Evolutionary conservation across 2,113 vertebrate species (phyloP).

Genomic region (Sminthopsis crassicaudata): DNA sequence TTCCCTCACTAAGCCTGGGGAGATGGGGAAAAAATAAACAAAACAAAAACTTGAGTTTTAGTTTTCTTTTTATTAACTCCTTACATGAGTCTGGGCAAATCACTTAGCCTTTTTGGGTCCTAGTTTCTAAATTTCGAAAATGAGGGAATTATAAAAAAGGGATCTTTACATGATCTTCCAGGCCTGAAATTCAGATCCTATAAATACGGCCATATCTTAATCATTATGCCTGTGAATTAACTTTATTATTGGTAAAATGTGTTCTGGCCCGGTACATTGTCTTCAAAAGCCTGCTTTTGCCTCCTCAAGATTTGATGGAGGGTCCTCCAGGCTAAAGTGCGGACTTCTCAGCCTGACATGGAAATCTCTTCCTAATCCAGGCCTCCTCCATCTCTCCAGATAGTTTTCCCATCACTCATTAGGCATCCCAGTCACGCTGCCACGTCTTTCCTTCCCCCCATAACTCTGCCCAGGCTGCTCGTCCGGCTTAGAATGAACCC

Average conservation of each 20-base stretch:
- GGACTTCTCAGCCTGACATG: neutral
- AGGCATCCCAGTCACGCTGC: neutral
- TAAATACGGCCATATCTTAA: neutral
- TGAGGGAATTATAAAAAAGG: neutral
- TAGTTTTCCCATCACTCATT: neutral
- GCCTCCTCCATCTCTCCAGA: neutral
- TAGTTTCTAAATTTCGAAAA: neutral
- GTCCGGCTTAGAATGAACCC: neutral
- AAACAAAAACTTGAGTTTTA: neutral
- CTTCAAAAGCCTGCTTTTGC: neutral
- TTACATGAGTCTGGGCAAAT: neutral
- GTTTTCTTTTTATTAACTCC: slow-evolving; percentile 7
- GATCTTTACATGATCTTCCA: neutral
- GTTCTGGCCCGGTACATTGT: neutral
- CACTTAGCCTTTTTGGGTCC: neutral
- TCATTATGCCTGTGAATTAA: neutral
- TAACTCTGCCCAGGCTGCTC: neutral
- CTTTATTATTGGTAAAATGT: neutral
- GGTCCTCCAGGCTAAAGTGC: neutral
- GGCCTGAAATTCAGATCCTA: neutral
- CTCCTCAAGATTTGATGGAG: neutral
- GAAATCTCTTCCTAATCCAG: neutral
- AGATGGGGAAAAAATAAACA: neutral
- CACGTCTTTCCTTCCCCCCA: neutral
- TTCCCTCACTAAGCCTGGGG: neutral